A percentile compares a stretch with the other conserved stretches of the same genome.
phyloP scores from a whole-genome alignment of 2,888 invertebrate genomes.

The Bursaphelenchus okinawaensis region DNA sequence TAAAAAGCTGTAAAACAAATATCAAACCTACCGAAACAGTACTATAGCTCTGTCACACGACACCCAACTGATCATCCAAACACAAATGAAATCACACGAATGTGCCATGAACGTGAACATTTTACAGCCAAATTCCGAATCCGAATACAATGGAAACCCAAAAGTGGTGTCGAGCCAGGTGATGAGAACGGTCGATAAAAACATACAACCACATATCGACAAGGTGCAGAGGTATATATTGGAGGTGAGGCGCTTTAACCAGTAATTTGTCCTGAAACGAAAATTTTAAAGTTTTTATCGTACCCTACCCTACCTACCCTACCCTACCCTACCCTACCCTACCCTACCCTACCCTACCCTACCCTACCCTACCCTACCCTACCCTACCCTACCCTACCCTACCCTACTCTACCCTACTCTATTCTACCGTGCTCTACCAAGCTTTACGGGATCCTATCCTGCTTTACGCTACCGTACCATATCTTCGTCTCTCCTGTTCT shows the following conservation, averaged over 20 bases:
- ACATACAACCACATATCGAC: conserved; percentile 51
- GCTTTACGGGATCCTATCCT: too few species aligned
- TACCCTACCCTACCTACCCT: too few species aligned
- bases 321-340: too few species aligned
- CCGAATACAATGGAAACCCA: conserved; percentile 41
- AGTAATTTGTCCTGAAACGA: conserved; percentile 54
- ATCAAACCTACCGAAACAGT: conserved; percentile 26
- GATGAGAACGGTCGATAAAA: conserved; percentile 48
- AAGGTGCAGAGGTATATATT: conserved; percentile 54
- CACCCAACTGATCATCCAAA: conserved; percentile 54
- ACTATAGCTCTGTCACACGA: conserved; percentile 51
- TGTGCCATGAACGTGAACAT: conserved; percentile 53
- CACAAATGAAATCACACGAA: conserved; percentile 48
- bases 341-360: too few species aligned
- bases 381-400: too few species aligned
- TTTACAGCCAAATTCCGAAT: conserved; percentile 46
- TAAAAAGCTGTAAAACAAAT: conserved; percentile 8
- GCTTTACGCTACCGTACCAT: too few species aligned
- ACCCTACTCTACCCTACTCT: too few species aligned
- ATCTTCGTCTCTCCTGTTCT: too few species aligned
- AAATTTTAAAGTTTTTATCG: too few species aligned
- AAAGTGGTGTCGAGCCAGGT: conserved; percentile 51
- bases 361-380: too few species aligned
- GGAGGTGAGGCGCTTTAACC: conserved; percentile 53
- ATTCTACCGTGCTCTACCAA: too few species aligned